Percentiles rank a stretch among this genome's conserved stretches.
Conservation (phyloP, 64 coral and sea anemone species). For the Anthopleura sola region DNA sequence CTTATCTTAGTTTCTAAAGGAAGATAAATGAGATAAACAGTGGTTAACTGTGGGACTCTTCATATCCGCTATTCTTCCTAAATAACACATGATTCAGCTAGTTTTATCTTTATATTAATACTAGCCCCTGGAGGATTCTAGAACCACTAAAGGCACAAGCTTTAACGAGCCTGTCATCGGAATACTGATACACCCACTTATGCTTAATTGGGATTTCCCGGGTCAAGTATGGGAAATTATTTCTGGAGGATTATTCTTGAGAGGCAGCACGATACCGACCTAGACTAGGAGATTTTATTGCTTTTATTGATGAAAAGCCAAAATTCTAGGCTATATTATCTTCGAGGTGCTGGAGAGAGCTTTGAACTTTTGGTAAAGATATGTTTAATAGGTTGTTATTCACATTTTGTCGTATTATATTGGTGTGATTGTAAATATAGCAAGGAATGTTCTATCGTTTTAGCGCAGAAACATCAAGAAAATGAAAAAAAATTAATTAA, state of each 20-base stretch:
- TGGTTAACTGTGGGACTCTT: not conserved
- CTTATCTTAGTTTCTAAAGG: not conserved
- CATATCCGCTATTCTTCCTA: not conserved
- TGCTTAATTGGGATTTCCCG: not conserved
- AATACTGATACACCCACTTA: not conserved
- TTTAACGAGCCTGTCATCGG: constrained; percentile 4
- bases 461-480: not conserved
- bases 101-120: not conserved
- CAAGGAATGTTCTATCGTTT: not conserved
- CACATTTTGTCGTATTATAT: not conserved
- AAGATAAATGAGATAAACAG: not conserved
- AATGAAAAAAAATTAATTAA: not conserved
- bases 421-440: not conserved
- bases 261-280: not conserved
- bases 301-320: not conserved
- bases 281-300: not conserved
- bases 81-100: not conserved
- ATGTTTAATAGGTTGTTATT: not conserved
- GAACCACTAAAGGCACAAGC: not conserved
- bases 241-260: not conserved
- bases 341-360: too few relatives aligned
- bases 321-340: not conserved
- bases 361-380: not conserved
- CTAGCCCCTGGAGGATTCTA: not conserved
- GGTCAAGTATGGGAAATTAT: constrained; percentile 12